phyloP scores from a whole-genome alignment of 2,113 vertebrate genomes.

The Phyllostomus hastatus region DNA sequence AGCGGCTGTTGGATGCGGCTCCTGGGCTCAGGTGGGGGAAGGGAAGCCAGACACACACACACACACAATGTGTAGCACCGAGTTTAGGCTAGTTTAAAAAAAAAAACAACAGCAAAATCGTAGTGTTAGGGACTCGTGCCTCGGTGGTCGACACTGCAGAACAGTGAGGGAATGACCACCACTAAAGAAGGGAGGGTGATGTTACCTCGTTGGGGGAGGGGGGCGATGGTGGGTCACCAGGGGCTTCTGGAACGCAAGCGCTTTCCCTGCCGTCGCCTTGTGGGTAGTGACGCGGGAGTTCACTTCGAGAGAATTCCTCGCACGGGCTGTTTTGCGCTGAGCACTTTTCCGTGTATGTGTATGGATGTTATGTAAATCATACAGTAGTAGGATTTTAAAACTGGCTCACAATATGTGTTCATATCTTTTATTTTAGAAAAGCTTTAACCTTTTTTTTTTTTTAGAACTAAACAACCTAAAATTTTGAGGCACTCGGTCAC shows the following conservation, averaged over 20 bases:
- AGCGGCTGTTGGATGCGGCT: too few species aligned
- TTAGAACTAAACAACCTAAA: background rate
- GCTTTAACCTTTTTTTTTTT: background rate
- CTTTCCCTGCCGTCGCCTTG: background rate
- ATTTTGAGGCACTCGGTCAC: background rate
- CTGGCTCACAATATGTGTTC: background rate
- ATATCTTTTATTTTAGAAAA: background rate
- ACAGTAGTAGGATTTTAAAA: background rate
- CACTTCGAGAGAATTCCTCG: background rate
- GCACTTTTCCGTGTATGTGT: background rate
- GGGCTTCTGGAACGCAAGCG: background rate
- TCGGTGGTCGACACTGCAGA: too few species aligned
- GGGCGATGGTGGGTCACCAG: background rate
- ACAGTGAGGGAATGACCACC: background rate
- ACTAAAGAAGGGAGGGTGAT: background rate
- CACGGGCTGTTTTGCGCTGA: background rate
- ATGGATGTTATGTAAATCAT: background rate
- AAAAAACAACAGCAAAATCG: background rate
- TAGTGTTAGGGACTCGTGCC: background rate
- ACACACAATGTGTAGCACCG: accelerated
- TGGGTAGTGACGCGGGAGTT: background rate
- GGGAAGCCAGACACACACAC: background rate
- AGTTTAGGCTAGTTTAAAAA: background rate
- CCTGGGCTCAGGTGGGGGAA: background rate
- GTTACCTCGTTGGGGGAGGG: background rate